Evolutionary conservation across 2,888 invertebrate species (phyloP), one percentile per base, ranked within the genome.

Genomic region (Portevinia maculata): DNA sequence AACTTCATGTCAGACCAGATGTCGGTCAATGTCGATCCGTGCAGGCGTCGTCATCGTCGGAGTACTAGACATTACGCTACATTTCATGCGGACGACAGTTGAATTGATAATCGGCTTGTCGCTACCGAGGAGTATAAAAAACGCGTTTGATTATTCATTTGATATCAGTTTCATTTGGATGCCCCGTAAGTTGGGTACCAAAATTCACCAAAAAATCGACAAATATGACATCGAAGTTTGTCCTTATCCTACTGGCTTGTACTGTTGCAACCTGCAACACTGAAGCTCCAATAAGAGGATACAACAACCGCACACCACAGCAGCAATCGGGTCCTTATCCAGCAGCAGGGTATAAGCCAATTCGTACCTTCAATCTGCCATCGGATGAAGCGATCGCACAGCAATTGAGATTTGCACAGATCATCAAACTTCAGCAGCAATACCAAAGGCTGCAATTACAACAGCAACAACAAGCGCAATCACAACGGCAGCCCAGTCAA

Each of bases 61-160:
- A 17, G 41, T 32, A 64, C 64, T 70, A 69, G 64, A 70, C 76
- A 81, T 70, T 34, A 71, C 76, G 62, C 55, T 83, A 55, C 50
- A 50, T 60, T 76, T 71, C 62, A 19, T 34, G 71, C 67, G 34
- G 81, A 73, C 81, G 76, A 71, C 65, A 67, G 15, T 44, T 83
- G 83, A 83, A 83, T 83, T 73, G 62, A 78, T 83, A 73, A 83
- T 59, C 59, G 39, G 17, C 19, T 21, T 28, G 64, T 46, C 57
- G 52, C 32, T 24, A 44, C 24, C 50, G 64, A 21, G 37, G 79
- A 73, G 83, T 83, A 83, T 83, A 83, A 78, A 83, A 83, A 62
- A 78, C 78, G 78, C 78, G 83, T 78, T 83, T 83, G 78, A 78
- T 78, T 78, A 83, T 76, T 67, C 70, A 78, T 21, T 67, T 83